Conservation (phyloP, 2,797 vertebrate species). For the Microctenopoma stevenorrisi region DNA sequence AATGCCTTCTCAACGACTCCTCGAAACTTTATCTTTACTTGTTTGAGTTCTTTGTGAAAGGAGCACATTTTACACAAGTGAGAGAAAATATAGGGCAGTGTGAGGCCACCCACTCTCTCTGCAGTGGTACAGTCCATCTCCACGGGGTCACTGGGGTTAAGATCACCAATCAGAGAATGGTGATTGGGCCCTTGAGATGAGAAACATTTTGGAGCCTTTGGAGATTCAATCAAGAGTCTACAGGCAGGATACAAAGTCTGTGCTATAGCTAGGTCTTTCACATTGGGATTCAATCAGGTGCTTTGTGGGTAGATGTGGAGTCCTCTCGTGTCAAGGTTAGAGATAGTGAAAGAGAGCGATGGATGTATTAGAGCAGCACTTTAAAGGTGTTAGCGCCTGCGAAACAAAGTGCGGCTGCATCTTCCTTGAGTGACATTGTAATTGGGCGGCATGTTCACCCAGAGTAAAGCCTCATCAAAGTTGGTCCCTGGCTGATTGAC, state of each 20-base stretch:
- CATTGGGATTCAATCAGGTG: slow-evolving; percentile 57
- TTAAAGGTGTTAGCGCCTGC: slow-evolving; percentile 45
- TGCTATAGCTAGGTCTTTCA: slow-evolving; percentile 41
- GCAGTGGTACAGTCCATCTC: slow-evolving; percentile 44
- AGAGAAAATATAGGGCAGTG: slow-evolving; percentile 12
- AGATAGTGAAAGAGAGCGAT: slow-evolving; percentile 23
- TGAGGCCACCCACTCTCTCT: slow-evolving; percentile 29
- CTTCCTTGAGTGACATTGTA: slow-evolving; percentile 44
- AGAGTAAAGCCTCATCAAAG: slow-evolving; percentile 55
- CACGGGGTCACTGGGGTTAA: slow-evolving; percentile 62
- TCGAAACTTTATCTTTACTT: slow-evolving; percentile 19
- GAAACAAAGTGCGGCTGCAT: slow-evolving; percentile 41
- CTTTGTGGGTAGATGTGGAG: slow-evolving; percentile 46
- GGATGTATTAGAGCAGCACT: slow-evolving; percentile 45
- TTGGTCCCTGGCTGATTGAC: slow-evolving; percentile 58
- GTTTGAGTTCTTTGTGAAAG: slow-evolving; percentile 8
- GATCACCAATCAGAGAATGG: slow-evolving; percentile 70
- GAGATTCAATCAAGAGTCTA: slow-evolving; percentile 64
- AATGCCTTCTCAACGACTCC: neutral
- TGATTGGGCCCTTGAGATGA: slow-evolving; percentile 67
- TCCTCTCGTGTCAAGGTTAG: slow-evolving; percentile 54
- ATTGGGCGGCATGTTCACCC: slow-evolving; percentile 39
- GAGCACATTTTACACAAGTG: neutral
- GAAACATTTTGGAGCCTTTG: slow-evolving; percentile 46
- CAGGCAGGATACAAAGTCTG: slow-evolving; percentile 40